Evolutionary conservation across 2,797 vertebrate species (phyloP), one percentile per base, ranked within the genome.

Genomic region (Enteromius viviparus): DNA sequence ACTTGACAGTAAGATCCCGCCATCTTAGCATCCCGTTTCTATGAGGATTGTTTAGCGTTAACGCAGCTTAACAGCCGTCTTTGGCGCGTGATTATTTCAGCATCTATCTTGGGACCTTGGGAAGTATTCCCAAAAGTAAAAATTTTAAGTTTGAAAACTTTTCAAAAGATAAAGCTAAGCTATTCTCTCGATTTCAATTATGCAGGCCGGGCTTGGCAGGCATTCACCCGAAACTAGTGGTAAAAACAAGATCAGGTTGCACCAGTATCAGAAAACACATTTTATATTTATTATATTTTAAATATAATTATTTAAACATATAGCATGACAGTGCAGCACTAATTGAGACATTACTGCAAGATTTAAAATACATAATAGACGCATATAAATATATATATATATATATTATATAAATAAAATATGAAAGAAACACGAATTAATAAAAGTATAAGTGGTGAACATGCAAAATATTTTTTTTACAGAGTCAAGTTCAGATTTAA

Each of bases 1-100:
- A 95, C 93, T 95, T 95, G 94, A 94, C 93, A 93, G 89, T 91
- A 91, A 92, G 88, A 92, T 90, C 92, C 90, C 94, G 94, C 94
- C 94, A 95, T 95, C 86, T 95, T 95, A 92, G 91, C 91, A 87
- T 92, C 69, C 88, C 90, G 84, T 71, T 89, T 86, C 84, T 82
- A 86, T 58, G 80, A 84, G 76, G 42, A 29, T n/a, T 72, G 19
- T 79, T 19, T 70, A 47, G 9, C 8, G 37, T 55, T 76, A n/a
- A 40, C 40, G 26, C 58, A 51, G 70, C 15, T n/a, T 23, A 37
- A 51, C 23, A 34, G 12, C 9, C 47, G 45, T 83, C 23, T 70
- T 83, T 78, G 58, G 58, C 76, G 29, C 29, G 11, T 34, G 6
- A 19, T 51, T 68, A 64, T 70, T 11, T 2, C 45, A 19, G 17